Evolutionary conservation across 2,797 vertebrate species (phyloP), one percentile per base, ranked within the genome.

Genomic region (Hafferia zeledoni): DNA sequence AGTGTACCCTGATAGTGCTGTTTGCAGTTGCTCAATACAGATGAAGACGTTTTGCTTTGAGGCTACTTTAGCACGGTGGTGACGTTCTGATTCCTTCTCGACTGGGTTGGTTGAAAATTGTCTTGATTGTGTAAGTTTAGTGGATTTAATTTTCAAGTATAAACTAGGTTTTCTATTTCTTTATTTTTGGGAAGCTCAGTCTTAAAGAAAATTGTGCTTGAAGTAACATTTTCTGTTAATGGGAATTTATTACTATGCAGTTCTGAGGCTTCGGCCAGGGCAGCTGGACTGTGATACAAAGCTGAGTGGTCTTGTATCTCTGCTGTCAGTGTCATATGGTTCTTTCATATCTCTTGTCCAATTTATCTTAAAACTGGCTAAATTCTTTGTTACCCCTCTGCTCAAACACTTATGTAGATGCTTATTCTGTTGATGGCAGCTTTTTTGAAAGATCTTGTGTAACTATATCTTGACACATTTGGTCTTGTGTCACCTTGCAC

Each of bases 1-100:
- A 31, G 20, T 5, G 6, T 23, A 6, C 41, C 46, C 35, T 4
- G 19, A n/a, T 10, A 18, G 23, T 13, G 71, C 64, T 70, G 41
- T 3, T 35, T 53, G 7, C 15, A 2, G 8, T 18, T 39, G 5
- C 33, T 49, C 24, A 2, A 1, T 25, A 3, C 17, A 9, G 23
- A 3, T 37, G 7, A 18, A 55, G 70, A 7, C 3, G 0, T 17
- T 5, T 71, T 28, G 47, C 8, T 44, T 8, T 33, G 17, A 41
- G 27, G 28, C 11, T 43, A 23, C 17, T 63, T 35, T 61, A 1
- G 4, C 23, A 0, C 0, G 1, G 27, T 0, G 0, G 24, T 31
- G 5, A 5, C 9, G 0, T 56, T 83, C 27, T 11, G 46, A 13
- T 52, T 64, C 23, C 17, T 39, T 39, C 55, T 16, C 20, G 33